A percentile compares a stretch with the other conserved stretches of the same genome.
These are phyloP conservation scores for Hydriomena furcata DNA, from an alignment of 2,888 invertebrate species.

Conservation along the genomic window DNA sequence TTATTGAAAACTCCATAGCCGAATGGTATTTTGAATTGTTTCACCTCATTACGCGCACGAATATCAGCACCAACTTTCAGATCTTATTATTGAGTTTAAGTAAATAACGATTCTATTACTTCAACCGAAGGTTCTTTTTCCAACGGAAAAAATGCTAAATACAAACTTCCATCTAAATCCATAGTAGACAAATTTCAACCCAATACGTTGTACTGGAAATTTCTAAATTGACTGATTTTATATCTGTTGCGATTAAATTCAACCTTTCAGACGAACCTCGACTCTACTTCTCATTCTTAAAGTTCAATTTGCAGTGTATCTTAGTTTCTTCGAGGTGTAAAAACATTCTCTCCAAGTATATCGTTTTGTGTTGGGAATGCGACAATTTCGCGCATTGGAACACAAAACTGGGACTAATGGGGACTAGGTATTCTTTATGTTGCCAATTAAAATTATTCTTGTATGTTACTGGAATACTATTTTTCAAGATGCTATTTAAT, in stretches of 20 bases:
- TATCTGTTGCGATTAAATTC: constrained; percentile 48
- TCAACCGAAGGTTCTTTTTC: constrained; percentile 1
- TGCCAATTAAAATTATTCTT: constrained; percentile 71
- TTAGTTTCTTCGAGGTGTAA: constrained; percentile 58
- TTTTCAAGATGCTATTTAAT: constrained; percentile 6
- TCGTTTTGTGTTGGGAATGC: constrained; percentile 53
- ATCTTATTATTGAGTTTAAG: constrained; percentile 23
- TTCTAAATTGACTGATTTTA: constrained; percentile 67
- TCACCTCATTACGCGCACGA: constrained; percentile 75
- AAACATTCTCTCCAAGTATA: constrained; percentile 57
- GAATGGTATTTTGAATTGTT: constrained; percentile 71
- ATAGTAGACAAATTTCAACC: constrained; percentile 70
- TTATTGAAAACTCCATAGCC: constrained; percentile 30
- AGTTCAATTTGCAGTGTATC: constrained; percentile 28
- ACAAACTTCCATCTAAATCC: constrained; percentile 45
- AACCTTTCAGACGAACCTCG: constrained; percentile 30
- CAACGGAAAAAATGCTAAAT: neutral
- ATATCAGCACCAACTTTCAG: constrained; percentile 51
- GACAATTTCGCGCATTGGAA: constrained; percentile 73
- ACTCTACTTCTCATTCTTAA: constrained; percentile 21
- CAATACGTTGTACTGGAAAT: constrained; percentile 65
- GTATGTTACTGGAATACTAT: constrained; percentile 11
- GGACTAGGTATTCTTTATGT: constrained; percentile 63
- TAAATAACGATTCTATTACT: neutral
- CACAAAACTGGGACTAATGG: constrained; percentile 66